Percentiles rank a stretch among this genome's conserved stretches.
Evolutionary conservation across 2,113 vertebrate species (phyloP).

Genomic region (Salminus brasiliensis): DNA sequence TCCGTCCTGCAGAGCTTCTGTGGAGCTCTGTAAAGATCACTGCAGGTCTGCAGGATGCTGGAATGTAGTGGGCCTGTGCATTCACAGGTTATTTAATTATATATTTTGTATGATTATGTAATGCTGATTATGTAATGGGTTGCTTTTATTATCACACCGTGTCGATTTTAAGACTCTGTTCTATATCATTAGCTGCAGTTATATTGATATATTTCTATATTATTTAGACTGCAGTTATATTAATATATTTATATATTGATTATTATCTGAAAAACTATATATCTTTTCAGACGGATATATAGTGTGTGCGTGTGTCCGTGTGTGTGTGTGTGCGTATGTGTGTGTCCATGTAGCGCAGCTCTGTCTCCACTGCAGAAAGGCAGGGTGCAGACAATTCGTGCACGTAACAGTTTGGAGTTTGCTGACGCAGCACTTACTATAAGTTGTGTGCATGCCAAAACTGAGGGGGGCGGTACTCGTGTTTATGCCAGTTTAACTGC

Average conservation of each 20-base stretch:
- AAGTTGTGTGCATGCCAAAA: not conserved
- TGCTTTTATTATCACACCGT: too few species aligned
- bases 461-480: not conserved
- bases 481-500: not conserved
- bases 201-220: not conserved
- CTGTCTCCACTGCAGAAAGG: not conserved
- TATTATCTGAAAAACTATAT: too few species aligned
- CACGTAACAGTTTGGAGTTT: not conserved
- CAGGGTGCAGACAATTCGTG: not conserved
- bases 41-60: not conserved
- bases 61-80: not conserved
- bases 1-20: not conserved
- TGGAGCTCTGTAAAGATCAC: not conserved
- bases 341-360: not conserved
- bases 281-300: too few species aligned
- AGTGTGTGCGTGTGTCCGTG: too few species aligned
- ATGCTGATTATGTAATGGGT: too few species aligned
- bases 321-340: not conserved
- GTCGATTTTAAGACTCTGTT: too few species aligned
- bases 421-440: slow-evolving; percentile 9
- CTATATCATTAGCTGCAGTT: too few species aligned
- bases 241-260: not conserved
- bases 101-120: too few species aligned
- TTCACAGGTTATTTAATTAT: too few species aligned
- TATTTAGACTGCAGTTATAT: too few species aligned